Conservation (phyloP, 2,888 invertebrate genomes). For the Diarsia rubi region DNA sequence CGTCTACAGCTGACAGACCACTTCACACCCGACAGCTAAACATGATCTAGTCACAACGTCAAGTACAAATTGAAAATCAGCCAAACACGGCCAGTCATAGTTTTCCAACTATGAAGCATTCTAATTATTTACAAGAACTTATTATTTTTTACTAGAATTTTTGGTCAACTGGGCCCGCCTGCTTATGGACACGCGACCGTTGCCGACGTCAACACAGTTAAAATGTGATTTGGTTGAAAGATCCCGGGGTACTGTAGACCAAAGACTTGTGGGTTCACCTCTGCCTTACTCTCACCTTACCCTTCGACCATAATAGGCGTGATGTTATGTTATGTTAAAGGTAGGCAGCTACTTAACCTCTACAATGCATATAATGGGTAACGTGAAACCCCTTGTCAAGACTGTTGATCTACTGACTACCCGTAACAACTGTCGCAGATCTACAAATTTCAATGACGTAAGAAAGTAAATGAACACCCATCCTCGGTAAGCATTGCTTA, state of each 20-base stretch:
- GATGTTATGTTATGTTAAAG: too few relatives aligned
- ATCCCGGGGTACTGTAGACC: too few relatives aligned
- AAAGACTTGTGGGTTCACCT: too few relatives aligned
- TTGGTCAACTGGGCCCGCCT: too few relatives aligned
- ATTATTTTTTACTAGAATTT: too few relatives aligned
- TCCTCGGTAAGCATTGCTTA: background rate
- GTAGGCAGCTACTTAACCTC: background rate
- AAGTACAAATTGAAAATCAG: background rate
- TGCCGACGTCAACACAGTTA: too few relatives aligned
- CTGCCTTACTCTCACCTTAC: too few relatives aligned
- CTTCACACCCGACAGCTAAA: background rate
- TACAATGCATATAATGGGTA: background rate
- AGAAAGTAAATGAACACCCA: background rate
- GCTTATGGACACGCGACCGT: too few relatives aligned
- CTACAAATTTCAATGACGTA: background rate
- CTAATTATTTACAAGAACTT: background rate
- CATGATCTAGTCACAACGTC: background rate
- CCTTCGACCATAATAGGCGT: too few relatives aligned
- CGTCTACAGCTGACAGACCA: background rate
- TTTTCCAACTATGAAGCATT: background rate
- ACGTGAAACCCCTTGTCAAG: background rate
- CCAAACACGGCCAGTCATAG: background rate
- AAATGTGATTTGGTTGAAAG: too few relatives aligned
- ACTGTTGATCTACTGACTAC: too few relatives aligned
- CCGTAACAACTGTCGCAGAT: background rate